Conservation (phyloP, 2,113 vertebrate genomes). For the Sinocyclocheilus anophthalmus region DNA sequence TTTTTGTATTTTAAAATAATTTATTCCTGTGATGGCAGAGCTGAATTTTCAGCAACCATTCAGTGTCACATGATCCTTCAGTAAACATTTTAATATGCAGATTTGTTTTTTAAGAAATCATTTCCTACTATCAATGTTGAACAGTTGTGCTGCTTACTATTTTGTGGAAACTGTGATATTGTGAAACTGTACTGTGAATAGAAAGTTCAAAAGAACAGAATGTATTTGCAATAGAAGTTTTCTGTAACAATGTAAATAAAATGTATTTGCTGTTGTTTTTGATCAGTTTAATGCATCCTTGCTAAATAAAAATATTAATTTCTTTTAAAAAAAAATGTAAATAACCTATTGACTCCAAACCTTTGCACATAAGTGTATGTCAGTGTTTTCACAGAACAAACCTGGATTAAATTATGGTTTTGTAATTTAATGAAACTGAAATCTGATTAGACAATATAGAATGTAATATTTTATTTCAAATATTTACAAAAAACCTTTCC, state of each 20-base stretch:
- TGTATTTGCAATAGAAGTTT: not conserved
- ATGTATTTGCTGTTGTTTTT: no score
- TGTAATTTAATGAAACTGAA: slow-evolving; percentile 50
- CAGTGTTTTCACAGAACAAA: not conserved
- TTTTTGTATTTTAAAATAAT: not conserved
- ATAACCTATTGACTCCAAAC: not conserved
- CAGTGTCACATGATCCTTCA: not conserved
- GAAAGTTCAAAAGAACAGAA: not conserved
- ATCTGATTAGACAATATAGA: slow-evolving; percentile 53
- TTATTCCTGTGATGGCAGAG: not conserved
- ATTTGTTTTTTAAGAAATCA: not conserved
- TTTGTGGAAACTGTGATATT: not conserved
- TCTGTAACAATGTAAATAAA: not conserved
- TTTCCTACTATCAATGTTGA: not conserved
- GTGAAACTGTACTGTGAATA: no score
- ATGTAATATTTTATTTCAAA: slow-evolving; percentile 75
- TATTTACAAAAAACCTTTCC: slow-evolving; percentile 73
- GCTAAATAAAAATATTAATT: not conserved
- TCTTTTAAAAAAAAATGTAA: not conserved
- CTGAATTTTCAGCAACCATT: not conserved
- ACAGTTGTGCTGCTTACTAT: not conserved
- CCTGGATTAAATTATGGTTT: not conserved
- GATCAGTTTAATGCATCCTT: not conserved
- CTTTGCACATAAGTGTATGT: not conserved
- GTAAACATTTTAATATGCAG: not conserved